Base-by-base conservation (phyloP, 2,888 invertebrate species). In the Aquatica leii region DNA sequence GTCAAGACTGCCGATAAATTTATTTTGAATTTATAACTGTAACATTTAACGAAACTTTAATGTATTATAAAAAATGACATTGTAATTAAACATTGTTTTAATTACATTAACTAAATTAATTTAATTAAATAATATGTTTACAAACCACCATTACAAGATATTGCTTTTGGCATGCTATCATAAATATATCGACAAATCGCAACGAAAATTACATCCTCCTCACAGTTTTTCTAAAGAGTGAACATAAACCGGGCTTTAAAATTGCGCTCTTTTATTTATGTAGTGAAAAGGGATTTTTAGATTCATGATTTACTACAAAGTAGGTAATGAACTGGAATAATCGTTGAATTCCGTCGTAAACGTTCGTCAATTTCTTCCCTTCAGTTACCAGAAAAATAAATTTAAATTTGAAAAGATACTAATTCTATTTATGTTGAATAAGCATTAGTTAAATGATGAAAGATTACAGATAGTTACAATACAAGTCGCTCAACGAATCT, bases 181-280 rank as follows among this genome's bases (percentile, higher is more conserved):
- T 52, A 40, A 54, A 53, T 49, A 51, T 59, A 59, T 59, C 63
- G 59, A 59, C 55, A 64, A 64, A 64, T 64, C 53, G 63, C 55
- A 24, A 46, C 50, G 58, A 62, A 62, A 62, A 62, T 62, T 62
- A 48, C 48, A 35, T 48, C 37, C 46, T 49, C 58, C 34, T 52
- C 20, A 17, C 35, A 49, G 31, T 54, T 49, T 53, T 53, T 37
- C 37, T 18, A 53, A 53, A 53, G 41, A 53, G 46, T 53, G 34
- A 51, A 51, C 50, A 17, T 51, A 34, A 34, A 51, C 31, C 50
- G 31, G 12, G 50, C 50, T 50, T 50, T 31, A 31, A 50, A 50
- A 46, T 46, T 46, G 46, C 46, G 46, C 46, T 18, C 46, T 46
- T 46, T 46, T 46, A 46, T 46, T 46, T 46, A 46, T 46, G 46